phyloP scores from a whole-genome alignment of 2,888 invertebrate species.

The Hirudinaria manillensis region DNA sequence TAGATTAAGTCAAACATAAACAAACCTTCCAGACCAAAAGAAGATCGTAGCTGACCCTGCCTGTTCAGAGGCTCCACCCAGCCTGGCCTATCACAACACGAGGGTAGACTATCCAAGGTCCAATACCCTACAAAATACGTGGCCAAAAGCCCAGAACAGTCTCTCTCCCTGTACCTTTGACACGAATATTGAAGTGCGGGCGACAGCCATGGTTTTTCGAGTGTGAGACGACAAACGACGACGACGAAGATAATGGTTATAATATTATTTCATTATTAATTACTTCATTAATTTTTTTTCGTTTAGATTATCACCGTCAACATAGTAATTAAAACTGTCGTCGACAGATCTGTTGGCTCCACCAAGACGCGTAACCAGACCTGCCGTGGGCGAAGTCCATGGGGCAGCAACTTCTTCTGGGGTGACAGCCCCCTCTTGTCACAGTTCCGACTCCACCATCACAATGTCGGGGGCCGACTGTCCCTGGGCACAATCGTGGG shows the following conservation, averaged over 20 bases:
- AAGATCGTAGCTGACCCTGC: constrained; percentile 41
- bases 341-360: constrained; percentile 17
- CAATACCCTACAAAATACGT: constrained; percentile 39
- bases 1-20: no score
- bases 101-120: constrained; percentile 42
- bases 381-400: no score
- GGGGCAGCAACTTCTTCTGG: constrained; percentile 3
- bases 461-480: constrained; percentile 18
- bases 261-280: no score
- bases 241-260: not conserved
- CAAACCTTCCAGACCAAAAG: constrained; percentile 26
- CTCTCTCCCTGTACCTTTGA: constrained; percentile 17
- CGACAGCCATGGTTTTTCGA: not conserved
- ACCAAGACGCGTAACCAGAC: constrained; percentile 20
- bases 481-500: constrained; percentile 20
- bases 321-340: no score
- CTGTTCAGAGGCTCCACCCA: constrained; percentile 43
- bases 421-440: constrained; percentile 4
- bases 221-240: not conserved
- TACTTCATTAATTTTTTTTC: no score
- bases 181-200: constrained; percentile 9
- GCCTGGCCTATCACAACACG: constrained; percentile 43
- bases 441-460: not conserved
- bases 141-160: not conserved
- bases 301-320: no score